phyloP scores from a whole-genome alignment of 2,888 invertebrate genomes.

The Ptilodon capucinus region DNA sequence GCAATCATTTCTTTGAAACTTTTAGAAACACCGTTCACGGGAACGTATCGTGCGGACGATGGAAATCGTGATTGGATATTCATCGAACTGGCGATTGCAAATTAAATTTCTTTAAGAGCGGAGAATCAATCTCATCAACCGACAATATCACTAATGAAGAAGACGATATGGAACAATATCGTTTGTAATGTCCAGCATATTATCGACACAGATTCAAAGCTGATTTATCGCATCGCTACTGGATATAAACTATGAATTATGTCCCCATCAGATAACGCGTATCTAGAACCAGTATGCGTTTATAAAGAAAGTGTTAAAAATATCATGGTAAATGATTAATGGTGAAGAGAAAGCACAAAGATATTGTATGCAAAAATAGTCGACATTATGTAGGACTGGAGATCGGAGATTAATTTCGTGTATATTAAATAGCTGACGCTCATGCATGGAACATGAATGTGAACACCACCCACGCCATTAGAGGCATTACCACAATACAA shows the following conservation, averaged over 20 bases:
- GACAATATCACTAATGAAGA: conserved; percentile 23
- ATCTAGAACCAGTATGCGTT: conserved; percentile 28
- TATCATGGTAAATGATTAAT: conserved; percentile 40
- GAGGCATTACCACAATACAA: conserved; percentile 4
- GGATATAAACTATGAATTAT: conserved; percentile 31
- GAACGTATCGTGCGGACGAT: not conserved
- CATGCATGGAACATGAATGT: conserved; percentile 2
- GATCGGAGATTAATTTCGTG: conserved; percentile 30
- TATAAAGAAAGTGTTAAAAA: conserved; percentile 46
- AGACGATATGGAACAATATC: conserved; percentile 45
- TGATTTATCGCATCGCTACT: conserved; percentile 51
- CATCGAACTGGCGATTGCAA: conserved; percentile 20
- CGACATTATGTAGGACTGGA: conserved; percentile 28
- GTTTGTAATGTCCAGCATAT: conserved; percentile 21
- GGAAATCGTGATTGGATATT: conserved; percentile 3
- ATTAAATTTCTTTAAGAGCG: conserved; percentile 40
- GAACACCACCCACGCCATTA: conserved; percentile 1
- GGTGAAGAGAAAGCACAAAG: conserved; percentile 39
- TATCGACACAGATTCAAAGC: conserved; percentile 45
- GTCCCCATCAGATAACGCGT: conserved; percentile 15
- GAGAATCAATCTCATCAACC: conserved; percentile 12
- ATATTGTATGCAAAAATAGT: conserved; percentile 48
- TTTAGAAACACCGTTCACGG: not conserved
- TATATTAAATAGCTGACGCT: conserved; percentile 24
- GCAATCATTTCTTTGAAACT: conserved; percentile 18